These are phyloP conservation scores for Menidia beryllina DNA, from an alignment of 2,113 vertebrate species.

Conservation along the genomic window DNA sequence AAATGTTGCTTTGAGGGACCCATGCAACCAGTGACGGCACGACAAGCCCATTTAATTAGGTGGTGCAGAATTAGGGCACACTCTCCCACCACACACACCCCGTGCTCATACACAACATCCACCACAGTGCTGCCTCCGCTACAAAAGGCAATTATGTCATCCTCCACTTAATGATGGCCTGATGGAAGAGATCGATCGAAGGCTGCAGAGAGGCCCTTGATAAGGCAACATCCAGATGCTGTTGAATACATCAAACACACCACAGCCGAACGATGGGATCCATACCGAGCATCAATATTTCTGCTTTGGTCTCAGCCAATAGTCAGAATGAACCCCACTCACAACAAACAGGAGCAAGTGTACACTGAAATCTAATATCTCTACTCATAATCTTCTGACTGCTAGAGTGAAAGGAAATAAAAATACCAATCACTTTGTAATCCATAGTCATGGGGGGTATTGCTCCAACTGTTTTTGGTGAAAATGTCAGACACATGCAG, in stretches of 20 bases:
- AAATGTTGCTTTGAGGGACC: conserved; percentile 44
- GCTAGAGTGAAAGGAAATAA: conserved; percentile 15
- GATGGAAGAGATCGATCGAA: conserved; percentile 67
- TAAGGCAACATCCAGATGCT: conserved; percentile 60
- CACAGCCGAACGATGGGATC: conserved; percentile 49
- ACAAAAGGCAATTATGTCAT: conserved; percentile 72
- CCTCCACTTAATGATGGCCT: conserved; percentile 61
- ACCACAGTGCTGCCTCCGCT: conserved; percentile 26
- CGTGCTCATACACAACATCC: conserved; percentile 25
- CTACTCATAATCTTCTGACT: conserved; percentile 17
- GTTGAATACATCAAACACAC: conserved; percentile 64
- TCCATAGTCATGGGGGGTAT: no score
- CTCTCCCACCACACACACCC: conserved; percentile 16
- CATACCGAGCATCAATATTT: conserved; percentile 56
- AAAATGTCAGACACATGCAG: neutral
- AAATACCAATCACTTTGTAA: neutral
- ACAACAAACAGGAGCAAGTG: conserved; percentile 46
- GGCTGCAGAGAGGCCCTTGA: conserved; percentile 52
- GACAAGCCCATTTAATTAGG: conserved; percentile 68
- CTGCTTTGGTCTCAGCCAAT: conserved; percentile 54
- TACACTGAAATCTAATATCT: conserved; percentile 45
- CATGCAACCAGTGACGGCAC: conserved; percentile 22
- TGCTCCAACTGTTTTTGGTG: neutral
- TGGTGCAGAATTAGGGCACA: conserved; percentile 56
- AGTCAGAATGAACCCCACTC: conserved; percentile 49